These are phyloP conservation scores for Axis porcinus DNA, from an alignment of 2,113 vertebrate species.

Conservation along the genomic window DNA sequence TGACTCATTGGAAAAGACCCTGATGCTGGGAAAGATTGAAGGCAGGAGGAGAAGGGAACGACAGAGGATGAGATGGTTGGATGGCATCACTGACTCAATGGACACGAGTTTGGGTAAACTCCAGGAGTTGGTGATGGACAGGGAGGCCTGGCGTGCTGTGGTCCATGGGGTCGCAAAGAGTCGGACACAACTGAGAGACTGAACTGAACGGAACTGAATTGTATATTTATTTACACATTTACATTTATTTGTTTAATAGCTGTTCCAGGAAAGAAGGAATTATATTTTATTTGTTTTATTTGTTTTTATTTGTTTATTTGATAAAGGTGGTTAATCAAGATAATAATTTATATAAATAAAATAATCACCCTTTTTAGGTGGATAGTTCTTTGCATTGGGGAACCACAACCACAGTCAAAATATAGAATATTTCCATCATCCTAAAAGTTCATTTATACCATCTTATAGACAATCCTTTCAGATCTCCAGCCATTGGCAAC, in stretches of 20 bases:
- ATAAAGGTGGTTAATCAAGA: neutral
- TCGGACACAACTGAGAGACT: neutral
- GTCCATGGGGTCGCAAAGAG: accelerated
- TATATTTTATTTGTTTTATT: neutral
- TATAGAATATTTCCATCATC: neutral
- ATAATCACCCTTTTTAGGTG: neutral
- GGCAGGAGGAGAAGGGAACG: accelerated
- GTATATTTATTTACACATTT: neutral
- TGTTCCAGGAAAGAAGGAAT: neutral
- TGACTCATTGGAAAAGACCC: neutral
- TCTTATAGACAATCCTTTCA: neutral
- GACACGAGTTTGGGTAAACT: neutral
- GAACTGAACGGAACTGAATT: neutral
- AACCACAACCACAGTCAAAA: neutral
- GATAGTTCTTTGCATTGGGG: neutral
- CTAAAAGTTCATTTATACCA: neutral
- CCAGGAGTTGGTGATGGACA: neutral
- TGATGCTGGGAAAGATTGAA: neutral
- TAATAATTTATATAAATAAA: neutral
- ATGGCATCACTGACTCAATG: neutral
- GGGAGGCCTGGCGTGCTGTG: neutral
- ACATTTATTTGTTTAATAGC: neutral
- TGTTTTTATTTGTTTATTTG: neutral
- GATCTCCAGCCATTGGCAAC: neutral
- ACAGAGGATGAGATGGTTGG: neutral